Evolutionary conservation across 2,113 vertebrate species (phyloP), one percentile per base, ranked within the genome.

Genomic region (Cairina moschata): DNA sequence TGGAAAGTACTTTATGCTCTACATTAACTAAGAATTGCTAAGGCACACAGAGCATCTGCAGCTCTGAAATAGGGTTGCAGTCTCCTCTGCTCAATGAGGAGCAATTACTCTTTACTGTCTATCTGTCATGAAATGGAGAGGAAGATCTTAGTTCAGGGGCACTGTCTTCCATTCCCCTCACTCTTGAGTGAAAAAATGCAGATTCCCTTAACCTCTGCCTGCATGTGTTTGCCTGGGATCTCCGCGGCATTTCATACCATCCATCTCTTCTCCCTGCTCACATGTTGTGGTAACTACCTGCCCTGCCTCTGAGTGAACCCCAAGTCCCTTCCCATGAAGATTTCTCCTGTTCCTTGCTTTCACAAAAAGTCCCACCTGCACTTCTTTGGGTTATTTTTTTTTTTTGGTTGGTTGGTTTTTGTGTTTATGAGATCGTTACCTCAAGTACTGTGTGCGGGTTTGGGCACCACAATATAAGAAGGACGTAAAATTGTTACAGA

Each of bases 241-340:
- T 76, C 58, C 22, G 8, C n/a, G 44, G 68, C 10, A 13, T 78
- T 88, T 81, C 55, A 20, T 74, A 25, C 72, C 13, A 36, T 34
- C 54, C 59, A 0, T 16, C 22, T 40, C 48, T 79, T 83, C 34
- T 83, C 26, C 26, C 38, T 65, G 18, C 28, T 38, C 66, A 1
- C 1, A 0, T 56, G 7, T 22, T 69, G 26, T 55, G 15, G 36
- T 73, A 66, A 26, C 23, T 6, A 20, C 31, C 32, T 77, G 71
- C 17, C 3, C 0, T 66, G 55, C 2, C 0, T 34, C 23, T 0
- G 0, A 56, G 32, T 0, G 1, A 88, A 40, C 29, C 68, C 34
- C n/a, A 74, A 17, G 73, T 54, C 13, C 20, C 29, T 88, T 80
- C 29, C 17, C 23, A 12, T 44, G 11, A 83, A 88, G 9, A n/a